These are phyloP conservation scores for Junco hyemalis DNA, from an alignment of 2,113 vertebrate genomes.

Conservation along the genomic window DNA sequence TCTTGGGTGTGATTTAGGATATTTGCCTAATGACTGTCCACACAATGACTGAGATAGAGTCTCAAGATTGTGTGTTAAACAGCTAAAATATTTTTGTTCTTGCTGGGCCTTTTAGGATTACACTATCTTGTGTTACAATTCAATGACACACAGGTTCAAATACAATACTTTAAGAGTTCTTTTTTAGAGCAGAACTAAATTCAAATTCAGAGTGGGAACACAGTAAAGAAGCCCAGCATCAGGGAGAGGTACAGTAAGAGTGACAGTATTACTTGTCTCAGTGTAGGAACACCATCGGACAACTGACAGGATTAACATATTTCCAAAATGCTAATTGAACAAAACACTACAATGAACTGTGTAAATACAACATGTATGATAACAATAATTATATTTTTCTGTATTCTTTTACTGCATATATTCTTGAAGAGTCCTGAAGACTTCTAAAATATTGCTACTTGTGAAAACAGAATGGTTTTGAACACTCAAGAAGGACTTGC, in stretches of 20 bases:
- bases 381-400: not conserved
- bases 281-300: not conserved
- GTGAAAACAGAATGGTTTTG: not conserved
- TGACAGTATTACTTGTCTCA: not conserved
- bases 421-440: not conserved
- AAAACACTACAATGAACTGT: not conserved
- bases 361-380: not conserved
- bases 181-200: not conserved
- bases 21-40: not conserved
- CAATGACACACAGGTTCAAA: not conserved
- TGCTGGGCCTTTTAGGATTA: not conserved
- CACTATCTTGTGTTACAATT: not conserved
- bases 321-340: not conserved
- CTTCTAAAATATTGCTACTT: constrained; percentile 4
- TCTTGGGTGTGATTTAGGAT: not conserved
- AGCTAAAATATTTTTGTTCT: not conserved
- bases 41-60: not conserved
- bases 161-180: not conserved
- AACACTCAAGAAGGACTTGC: constrained; percentile 2
- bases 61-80: not conserved
- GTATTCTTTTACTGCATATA: not conserved
- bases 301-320: not conserved
- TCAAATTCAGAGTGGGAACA: not conserved
- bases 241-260: not conserved
- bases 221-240: not conserved